A percentile compares a stretch with the other conserved stretches of the same genome.
These are phyloP conservation scores for Myocastor coypus DNA, from an alignment of 2,113 vertebrate species.

Conservation along the genomic window DNA sequence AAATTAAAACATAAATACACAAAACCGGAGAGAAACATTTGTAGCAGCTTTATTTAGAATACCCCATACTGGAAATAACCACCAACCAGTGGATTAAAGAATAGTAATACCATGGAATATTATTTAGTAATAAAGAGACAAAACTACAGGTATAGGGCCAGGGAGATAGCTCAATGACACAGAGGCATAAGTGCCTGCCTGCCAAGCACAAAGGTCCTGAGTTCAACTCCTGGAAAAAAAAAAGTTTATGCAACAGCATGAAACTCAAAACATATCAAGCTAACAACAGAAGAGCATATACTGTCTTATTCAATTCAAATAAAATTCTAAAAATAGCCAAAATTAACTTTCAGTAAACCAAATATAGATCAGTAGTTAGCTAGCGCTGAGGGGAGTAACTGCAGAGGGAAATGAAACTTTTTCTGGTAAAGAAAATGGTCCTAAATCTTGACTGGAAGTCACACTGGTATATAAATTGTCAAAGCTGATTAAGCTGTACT, in stretches of 20 bases:
- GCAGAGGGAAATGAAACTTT: not conserved
- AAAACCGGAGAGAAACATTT: not conserved
- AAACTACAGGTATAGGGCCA: not conserved
- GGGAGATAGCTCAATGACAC: too few relatives aligned
- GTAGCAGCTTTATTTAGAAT: conserved; percentile 48
- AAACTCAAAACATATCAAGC: not conserved
- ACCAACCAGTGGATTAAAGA: not conserved
- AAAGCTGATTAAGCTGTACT: not conserved
- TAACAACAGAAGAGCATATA: not conserved
- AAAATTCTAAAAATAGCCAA: not conserved
- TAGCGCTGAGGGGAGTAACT: not conserved
- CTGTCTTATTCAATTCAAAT: not conserved
- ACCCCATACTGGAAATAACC: not conserved
- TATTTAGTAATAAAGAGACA: not conserved
- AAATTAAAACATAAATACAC: not conserved
- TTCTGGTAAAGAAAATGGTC: not conserved
- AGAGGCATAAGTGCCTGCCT: too few relatives aligned
- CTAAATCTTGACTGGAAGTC: not conserved
- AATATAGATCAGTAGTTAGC: not conserved
- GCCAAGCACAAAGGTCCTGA: too few relatives aligned
- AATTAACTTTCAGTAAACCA: not conserved
- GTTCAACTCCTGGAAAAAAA: too few relatives aligned
- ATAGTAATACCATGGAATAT: not conserved
- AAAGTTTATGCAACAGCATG: not conserved
- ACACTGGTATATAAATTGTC: not conserved